Base-by-base conservation (phyloP, 2,888 invertebrate genomes). In the Plagodis dolabraria region DNA sequence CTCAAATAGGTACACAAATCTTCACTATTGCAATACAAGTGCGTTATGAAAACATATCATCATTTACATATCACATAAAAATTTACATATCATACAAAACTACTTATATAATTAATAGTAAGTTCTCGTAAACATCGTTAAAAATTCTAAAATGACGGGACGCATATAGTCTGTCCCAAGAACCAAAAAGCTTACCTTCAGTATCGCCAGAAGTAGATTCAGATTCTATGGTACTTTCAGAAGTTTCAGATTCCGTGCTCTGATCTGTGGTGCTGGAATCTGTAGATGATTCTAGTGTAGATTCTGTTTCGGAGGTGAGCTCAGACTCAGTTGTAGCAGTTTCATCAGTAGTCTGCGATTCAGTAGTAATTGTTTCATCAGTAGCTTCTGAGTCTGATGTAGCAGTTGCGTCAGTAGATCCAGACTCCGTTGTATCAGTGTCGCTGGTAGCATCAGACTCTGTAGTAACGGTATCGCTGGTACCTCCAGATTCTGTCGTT, bases 201-300 rank as follows among this genome's bases (percentile, higher is more conserved):
- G 12, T 43, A 43, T 12, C 47, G 54, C 6, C 36, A 6, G 12
- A 58, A 34, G 58, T 58, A 22, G 58, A 40, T 22, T 12, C 59
- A 10, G 58, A 43, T 33, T 54, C 51, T 10, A 36, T 35, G 33
- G 44, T 40, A 10, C 12, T 8, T 60, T 22, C 60, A 35, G 57
- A 55, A 34, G 57, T 33, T 33, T 22, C 58, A n/a, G 57, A 40
- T 12, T 53, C 49, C 10, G 40, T 33, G 35, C 33, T 47, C n/a
- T 53, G 40, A 6, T 46, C 36, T 11, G 11, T 33, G 10, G 47
- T 38, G 5, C 38, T 47, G 22, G 40, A 54, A 8, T 54, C 54
- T 43, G 47, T 38, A 0, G 38, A 38, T 8, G 38, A 8, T 5
- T 38, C 38, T 7, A 38, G 8, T 38, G 38, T 38, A 38, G 38